Base-by-base conservation (phyloP, 2,797 vertebrate genomes). In the Atherinosoma microstoma region DNA sequence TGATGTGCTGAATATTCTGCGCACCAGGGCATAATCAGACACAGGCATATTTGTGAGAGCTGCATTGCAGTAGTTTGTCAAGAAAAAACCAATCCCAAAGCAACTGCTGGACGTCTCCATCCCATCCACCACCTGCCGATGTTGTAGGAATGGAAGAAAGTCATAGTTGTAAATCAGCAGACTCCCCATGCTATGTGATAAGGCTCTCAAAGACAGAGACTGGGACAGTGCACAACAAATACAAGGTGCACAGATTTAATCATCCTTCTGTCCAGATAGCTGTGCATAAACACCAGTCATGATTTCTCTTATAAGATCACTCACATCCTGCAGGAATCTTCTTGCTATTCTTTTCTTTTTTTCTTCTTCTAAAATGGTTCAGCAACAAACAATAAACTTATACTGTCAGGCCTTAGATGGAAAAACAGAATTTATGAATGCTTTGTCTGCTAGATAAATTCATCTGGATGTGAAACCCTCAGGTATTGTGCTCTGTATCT, bases 41-140 rank as follows among this genome's bases (percentile, higher is more conserved):
- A 45, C 67, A 76, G 84, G 76, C 82, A 90, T 67, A 75, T 60
- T 61, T 79, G 72, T 64, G 67, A 69, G 72, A 73, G 76, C 76
- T 90, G 85, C 85, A 88, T 64, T 88, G 91, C 89, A 88, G 88
- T 75, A 89, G 85, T 78, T 67, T 90, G 77, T 90, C 84, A 85
- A 77, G 80, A 79, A 84, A 79, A 82, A 84, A 91, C 87, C 78
- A 86, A 88, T 90, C 78, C 76, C 42, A 69, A 86, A 79, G 78
- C 75, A 79, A 59, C 83, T 91, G 80, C 83, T 88, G 81, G 79
- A 79, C 86, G 79, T 85, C 84, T 75, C 74, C 70, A 71, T 84
- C 77, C 84, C 75, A 77, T 88, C 78, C 83, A 84, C 85, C 86
- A 82, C 89, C 83, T 78, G 86, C 90, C 85, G 87, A 80, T 89